Base-by-base conservation (phyloP, 2,797 vertebrate species). In the Muscicapa comitata region DNA sequence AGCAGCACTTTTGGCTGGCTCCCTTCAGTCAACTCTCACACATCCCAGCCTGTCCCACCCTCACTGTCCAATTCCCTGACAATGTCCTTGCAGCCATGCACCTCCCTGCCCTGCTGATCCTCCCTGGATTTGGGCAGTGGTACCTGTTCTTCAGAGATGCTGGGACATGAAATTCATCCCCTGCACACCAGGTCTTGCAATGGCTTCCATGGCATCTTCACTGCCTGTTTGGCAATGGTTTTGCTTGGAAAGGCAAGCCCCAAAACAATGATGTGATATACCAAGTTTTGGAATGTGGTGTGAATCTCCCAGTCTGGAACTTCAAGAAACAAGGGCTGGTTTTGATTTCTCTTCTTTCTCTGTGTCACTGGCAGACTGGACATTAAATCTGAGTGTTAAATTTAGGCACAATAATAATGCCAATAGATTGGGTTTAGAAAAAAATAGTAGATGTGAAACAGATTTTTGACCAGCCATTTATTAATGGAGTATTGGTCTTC, bases 131-230 rank as follows among this genome's bases (percentile, higher is more conserved):
- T 53, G 65, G 73, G 35, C 8, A 8, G 25, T 6, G 15, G 9
- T 24, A 7, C 25, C 35, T 62, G 35, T 17, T 76, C 47, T 59
- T 75, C 50, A 16, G 11, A 47, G 51, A 1, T 40, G 8, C 54
- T 45, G 66, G 77, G 33, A 58, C 0, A 2, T 13, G 24, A 59
- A 92, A 71, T 31, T 43, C 53, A 9, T 14, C n/a, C 2, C 0
- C 7, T 40, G 35, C 48, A 26, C 53, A 4, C 21, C 23, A 3
- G 28, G 11, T 37, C 37, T 72, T 35, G 50, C 1, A 0, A 0
- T 21, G 16, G 18, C 18, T 31, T 77, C 48, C 5, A n/a, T 9
- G 57, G 16, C 31, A 2, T 0, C 6, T 42, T 54, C 28, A 1
- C 10, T 75, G 29, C 35, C 25, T 48, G 20, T 45, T 13, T 1